Base-by-base conservation (phyloP, 2,888 invertebrate species). In the Dicyrtomina minuta region DNA sequence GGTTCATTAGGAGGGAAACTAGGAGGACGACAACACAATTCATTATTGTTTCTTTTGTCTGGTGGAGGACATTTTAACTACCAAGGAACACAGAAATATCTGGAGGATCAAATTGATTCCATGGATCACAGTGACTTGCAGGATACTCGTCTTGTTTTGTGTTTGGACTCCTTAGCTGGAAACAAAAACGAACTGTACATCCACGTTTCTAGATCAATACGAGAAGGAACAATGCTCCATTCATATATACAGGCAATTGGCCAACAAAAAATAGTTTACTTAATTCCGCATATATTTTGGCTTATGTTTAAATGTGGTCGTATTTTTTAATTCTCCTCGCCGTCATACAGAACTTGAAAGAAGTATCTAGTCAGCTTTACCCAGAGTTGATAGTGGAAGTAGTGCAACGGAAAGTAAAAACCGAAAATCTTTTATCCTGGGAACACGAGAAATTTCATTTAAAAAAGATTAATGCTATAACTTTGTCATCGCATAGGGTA, bases 371-470 rank as follows among this genome's bases (percentile, higher is more conserved):
- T 51, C 81, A 83, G 59, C 78, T 81, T 43, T 79, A 80, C 70
- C 79, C 79, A 1, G 77, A 84, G 1, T 82, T 84, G 0, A 83
- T 83, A 4, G 84, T 90, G 13, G 88, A 90, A 72, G 86, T 91
- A 56, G 87, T 89, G 8, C 96, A 97, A 80, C 97, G 97, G 84
- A 98, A 98, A 85, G 98, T 99, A 78, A 84, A 98, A 66, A 95
- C 94, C 0, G 95, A 96, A 65, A 92, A 93, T 77, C 86, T 89
- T 67, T 83, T 96, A 33, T 92, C 95, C 0, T 99, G 98, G 98
- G 96, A 97, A 80, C 98, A 99, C 80, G 98, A 99, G 82, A 85
- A 94, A 75, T 98, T 92, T 83, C 96, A 95, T 81, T 93, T 98
- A 78, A 87, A 93, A 74, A 85, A 96, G 74, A 76, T 77, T 27